Conservation (phyloP, 2,797 vertebrate genomes). For the Molossus molossus region DNA sequence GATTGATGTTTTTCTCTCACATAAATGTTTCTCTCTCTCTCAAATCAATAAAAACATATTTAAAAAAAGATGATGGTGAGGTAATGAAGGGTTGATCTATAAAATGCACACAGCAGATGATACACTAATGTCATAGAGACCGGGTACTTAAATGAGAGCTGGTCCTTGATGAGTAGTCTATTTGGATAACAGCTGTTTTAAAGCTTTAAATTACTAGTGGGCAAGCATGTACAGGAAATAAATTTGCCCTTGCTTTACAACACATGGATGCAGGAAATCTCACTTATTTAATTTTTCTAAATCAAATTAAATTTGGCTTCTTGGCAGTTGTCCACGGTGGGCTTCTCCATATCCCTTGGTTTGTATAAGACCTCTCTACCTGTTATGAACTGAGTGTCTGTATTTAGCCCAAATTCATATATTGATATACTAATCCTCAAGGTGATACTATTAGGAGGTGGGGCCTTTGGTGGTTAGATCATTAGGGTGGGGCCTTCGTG, state of each 20-base stretch:
- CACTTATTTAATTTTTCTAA: conserved; percentile 74
- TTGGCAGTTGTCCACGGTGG: background rate
- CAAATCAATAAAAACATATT: no score
- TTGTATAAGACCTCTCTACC: background rate
- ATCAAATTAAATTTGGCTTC: conserved; percentile 59
- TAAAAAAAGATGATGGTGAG: background rate
- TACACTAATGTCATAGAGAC: background rate
- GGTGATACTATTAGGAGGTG: background rate
- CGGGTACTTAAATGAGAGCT: background rate
- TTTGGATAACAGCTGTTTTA: conserved; percentile 40
- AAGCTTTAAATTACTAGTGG: conserved; percentile 54
- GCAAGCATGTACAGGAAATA: conserved; percentile 54
- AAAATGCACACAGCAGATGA: background rate
- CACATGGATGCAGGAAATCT: conserved; percentile 17
- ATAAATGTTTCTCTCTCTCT: no score
- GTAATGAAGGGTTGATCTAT: background rate
- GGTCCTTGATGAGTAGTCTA: background rate
- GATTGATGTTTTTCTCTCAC: no score
- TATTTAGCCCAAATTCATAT: background rate
- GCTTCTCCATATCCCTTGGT: background rate
- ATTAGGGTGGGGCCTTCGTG: background rate
- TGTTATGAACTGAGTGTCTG: background rate
- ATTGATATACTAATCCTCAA: background rate
- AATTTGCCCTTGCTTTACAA: conserved; percentile 40
- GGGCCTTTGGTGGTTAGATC: background rate